Conservation (phyloP, 2,888 invertebrate genomes). For the Cheilosia soror region DNA sequence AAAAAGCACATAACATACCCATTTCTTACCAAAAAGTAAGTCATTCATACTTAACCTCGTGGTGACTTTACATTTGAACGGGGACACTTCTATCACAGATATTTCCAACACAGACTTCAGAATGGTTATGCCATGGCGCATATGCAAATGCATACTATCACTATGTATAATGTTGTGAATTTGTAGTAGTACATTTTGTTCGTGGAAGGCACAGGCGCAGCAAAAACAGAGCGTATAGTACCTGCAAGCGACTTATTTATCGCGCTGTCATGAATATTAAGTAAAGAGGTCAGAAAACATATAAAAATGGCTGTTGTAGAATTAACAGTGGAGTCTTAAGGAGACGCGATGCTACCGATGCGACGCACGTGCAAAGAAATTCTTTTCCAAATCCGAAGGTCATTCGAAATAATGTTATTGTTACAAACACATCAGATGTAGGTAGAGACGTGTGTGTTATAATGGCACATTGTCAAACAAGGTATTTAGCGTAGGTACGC, state of each 20-base stretch:
- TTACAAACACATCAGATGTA: constrained; percentile 29
- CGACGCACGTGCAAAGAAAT: constrained; percentile 36
- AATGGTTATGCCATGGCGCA: not conserved
- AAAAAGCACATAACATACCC: constrained; percentile 22
- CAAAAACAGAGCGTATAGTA: constrained; percentile 22
- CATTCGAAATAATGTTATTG: constrained; percentile 60
- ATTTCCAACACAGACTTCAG: constrained; percentile 8
- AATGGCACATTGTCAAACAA: constrained; percentile 44
- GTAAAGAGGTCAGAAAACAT: constrained; percentile 36
- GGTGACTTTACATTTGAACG: constrained; percentile 37
- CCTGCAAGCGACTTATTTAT: constrained; percentile 44
- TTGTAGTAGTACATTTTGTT: constrained; percentile 38
- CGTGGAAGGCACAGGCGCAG: constrained; percentile 46
- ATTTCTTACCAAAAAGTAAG: constrained; percentile 23
- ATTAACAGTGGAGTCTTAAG: constrained; percentile 9
- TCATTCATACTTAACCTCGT: constrained; percentile 38
- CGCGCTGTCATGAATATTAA: constrained; percentile 55
- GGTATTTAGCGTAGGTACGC: not conserved
- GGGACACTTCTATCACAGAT: constrained; percentile 33
- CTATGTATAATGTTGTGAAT: not conserved
- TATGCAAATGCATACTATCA: constrained; percentile 58
- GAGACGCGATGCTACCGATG: not conserved
- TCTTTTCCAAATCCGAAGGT: constrained; percentile 47
- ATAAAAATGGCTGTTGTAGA: not conserved
- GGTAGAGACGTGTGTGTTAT: constrained; percentile 35